phyloP scores from a whole-genome alignment of 2,888 invertebrate species.

The Philhelius pedissequus region DNA sequence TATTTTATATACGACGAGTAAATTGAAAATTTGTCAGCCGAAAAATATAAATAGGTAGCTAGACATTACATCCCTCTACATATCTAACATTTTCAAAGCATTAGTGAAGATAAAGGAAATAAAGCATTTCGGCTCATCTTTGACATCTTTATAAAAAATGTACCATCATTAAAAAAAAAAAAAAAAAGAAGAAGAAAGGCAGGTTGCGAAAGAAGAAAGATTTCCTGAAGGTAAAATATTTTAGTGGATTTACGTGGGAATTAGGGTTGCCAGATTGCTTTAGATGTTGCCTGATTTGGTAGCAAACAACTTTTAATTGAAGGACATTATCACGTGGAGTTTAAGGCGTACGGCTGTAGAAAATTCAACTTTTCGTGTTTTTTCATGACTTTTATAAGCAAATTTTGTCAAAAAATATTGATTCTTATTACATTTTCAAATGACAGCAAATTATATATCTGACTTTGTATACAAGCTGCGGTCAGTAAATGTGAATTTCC shows the following conservation, averaged over 20 bases:
- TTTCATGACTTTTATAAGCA: too few species aligned
- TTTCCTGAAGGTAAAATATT: not conserved
- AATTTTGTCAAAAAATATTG: too few species aligned
- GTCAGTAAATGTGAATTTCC: too few species aligned
- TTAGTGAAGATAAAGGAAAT: not conserved
- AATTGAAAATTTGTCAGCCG: conserved; percentile 24
- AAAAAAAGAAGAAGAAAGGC: not conserved
- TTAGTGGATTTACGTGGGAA: not conserved
- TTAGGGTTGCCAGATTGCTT: not conserved
- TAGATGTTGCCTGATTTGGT: too few species aligned
- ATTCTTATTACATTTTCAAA: too few species aligned
- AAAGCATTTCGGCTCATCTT: conserved; percentile 48
- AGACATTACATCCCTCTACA: not conserved
- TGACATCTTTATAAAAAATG: not conserved
- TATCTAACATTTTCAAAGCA: not conserved
- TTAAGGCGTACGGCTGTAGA: too few species aligned
- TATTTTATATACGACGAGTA: conserved; percentile 36
- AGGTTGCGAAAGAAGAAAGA: not conserved
- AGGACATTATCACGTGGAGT: too few species aligned
- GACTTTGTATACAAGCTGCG: too few species aligned
- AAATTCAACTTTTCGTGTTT: too few species aligned
- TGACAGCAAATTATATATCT: too few species aligned
- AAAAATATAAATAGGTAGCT: not conserved
- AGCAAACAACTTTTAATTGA: too few species aligned
- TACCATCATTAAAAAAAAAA: not conserved